Conservation (phyloP, 2,113 vertebrate genomes). For the Neolamprologus variostigma region DNA sequence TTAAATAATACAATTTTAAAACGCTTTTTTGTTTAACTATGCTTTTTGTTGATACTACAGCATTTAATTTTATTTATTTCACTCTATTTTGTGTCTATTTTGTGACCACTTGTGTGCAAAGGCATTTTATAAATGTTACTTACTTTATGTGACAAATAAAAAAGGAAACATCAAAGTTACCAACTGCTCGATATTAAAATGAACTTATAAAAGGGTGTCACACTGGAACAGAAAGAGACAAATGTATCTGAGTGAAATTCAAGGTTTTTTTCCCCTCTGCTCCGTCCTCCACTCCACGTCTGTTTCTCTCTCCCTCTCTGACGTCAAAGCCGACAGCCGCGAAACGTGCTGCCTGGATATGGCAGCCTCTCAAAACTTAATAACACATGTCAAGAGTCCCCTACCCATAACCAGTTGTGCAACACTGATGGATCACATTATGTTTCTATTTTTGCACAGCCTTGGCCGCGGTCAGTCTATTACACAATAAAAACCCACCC, state of each 20-base stretch:
- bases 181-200: neutral
- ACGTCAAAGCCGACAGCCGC: slow-evolving; percentile 45
- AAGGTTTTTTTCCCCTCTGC: neutral
- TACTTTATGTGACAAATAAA: neutral
- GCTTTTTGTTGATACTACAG: neutral
- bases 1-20: neutral
- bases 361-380: slow-evolving; percentile 33
- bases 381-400: slow-evolving; percentile 46
- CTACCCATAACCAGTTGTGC: slow-evolving; percentile 48
- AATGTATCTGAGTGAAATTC: neutral
- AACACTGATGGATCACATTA: slow-evolving; percentile 48
- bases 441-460: slow-evolving; percentile 36
- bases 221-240: neutral
- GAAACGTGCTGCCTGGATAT: slow-evolving; percentile 10
- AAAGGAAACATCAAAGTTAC: neutral
- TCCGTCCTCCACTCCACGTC: neutral
- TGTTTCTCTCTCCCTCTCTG: neutral
- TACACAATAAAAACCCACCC: slow-evolving; percentile 41
- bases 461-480: slow-evolving; percentile 14
- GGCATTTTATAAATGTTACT: neutral
- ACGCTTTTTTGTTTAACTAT: neutral
- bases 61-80: neutral
- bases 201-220: neutral
- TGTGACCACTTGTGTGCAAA: neutral
- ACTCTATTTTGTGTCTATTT: neutral